phyloP scores from a whole-genome alignment of 1,140 invertebrate species.

The Dolichoris vasculosae region DNA sequence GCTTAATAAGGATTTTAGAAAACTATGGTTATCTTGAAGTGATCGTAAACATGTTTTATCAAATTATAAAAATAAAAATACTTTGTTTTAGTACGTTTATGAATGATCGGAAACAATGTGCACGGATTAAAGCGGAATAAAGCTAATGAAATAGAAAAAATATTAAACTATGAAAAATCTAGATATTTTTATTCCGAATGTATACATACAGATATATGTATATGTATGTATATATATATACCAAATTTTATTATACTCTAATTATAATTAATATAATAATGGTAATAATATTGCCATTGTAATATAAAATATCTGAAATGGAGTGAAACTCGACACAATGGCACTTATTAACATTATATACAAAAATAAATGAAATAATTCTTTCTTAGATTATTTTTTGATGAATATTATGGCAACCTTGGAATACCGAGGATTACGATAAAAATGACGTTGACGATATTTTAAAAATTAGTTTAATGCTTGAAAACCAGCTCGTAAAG shows the following conservation, averaged over 20 bases:
- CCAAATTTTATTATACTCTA: too few species aligned
- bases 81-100: background rate
- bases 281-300: too few species aligned
- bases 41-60: background rate
- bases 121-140: background rate
- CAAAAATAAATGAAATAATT: background rate
- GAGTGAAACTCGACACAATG: too few species aligned
- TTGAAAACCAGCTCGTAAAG: background rate
- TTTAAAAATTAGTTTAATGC: too few species aligned
- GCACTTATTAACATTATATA: background rate
- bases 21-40: background rate
- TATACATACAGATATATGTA: background rate
- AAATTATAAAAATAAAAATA: background rate
- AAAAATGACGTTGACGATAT: too few species aligned
- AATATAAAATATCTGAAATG: too few species aligned
- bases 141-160: background rate
- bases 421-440: too few species aligned
- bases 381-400: background rate
- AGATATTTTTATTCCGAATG: background rate
- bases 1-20: background rate
- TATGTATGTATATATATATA: too few species aligned
- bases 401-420: too few species aligned
- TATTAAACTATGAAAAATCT: background rate
- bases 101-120: background rate
- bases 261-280: too few species aligned